Percentiles rank a stretch among this genome's conserved stretches.
phyloP scores from a whole-genome alignment of 2,113 vertebrate genomes.

The Cheilinus undulatus region DNA sequence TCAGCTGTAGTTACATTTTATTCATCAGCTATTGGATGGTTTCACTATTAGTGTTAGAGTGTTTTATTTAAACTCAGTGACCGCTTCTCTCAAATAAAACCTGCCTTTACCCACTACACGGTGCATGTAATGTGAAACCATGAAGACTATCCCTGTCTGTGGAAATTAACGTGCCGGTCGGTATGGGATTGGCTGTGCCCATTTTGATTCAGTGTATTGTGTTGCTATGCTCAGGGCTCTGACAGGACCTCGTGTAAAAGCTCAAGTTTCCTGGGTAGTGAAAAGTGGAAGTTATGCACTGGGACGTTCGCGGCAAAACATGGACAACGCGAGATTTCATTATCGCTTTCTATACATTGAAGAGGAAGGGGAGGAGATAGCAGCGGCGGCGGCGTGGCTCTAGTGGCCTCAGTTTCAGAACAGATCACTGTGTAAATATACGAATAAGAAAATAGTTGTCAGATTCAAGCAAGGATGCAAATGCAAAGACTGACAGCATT shows the following conservation, averaged over 20 bases:
- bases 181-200: too few relatives aligned
- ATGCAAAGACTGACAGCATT: not conserved
- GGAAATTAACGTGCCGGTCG: not conserved
- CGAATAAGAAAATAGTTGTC: not conserved
- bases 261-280: not conserved
- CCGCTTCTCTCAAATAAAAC: not conserved
- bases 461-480: not conserved
- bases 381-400: conserved; percentile 24
- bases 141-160: not conserved
- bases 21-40: not conserved
- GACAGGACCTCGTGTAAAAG: not conserved
- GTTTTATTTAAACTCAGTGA: not conserved
- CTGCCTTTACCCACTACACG: not conserved
- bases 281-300: conserved; percentile 35
- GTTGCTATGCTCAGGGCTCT: not conserved
- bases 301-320: conserved; percentile 78
- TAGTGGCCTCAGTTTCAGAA: not conserved
- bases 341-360: conserved; percentile 39
- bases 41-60: not conserved
- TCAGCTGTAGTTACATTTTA: not conserved
- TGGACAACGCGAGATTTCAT: conserved; percentile 79
- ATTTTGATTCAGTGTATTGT: not conserved
- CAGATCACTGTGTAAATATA: not conserved
- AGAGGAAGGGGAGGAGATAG: conserved; percentile 10
- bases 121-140: not conserved